phyloP scores from a whole-genome alignment of 2,888 invertebrate species.

The Digitonthophagus gazella region DNA sequence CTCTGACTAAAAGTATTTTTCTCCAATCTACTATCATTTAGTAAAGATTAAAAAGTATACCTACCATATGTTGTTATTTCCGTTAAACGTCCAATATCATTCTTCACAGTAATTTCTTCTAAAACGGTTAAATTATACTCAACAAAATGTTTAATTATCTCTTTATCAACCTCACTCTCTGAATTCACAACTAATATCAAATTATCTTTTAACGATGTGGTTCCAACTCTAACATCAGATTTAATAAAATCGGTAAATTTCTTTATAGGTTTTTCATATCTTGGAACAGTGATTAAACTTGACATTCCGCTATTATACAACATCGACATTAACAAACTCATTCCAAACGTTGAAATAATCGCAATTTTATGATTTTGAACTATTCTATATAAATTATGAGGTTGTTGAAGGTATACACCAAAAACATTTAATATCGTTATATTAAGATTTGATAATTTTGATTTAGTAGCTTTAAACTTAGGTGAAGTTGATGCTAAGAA shows the following conservation, averaged over 20 bases:
- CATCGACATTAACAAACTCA: constrained; percentile 11
- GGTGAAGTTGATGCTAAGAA: neutral
- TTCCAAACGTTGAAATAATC: neutral
- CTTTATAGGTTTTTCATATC: constrained; percentile 4
- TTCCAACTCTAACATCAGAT: constrained; percentile 3
- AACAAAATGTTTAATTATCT: neutral
- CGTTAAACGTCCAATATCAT: neutral
- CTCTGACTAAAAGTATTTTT: too few species aligned
- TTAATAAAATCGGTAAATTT: constrained; percentile 5
- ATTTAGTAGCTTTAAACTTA: neutral
- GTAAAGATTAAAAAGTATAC: too few species aligned
- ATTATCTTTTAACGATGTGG: neutral
- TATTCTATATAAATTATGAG: neutral
- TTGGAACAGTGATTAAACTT: constrained; percentile 11
- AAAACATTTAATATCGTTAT: neutral
- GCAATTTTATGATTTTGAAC: neutral
- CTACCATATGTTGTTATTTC: neutral
- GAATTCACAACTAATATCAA: neutral
- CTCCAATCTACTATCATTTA: too few species aligned
- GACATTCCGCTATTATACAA: constrained; percentile 9
- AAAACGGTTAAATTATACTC: neutral
- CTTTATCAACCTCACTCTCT: neutral
- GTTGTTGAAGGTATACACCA: neutral
- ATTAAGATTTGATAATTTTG: neutral
- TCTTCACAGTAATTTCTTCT: neutral